Percentiles rank a stretch among this genome's conserved stretches.
Conservation (phyloP, 2,888 invertebrate genomes). For the Synanthedon myopaeformis region DNA sequence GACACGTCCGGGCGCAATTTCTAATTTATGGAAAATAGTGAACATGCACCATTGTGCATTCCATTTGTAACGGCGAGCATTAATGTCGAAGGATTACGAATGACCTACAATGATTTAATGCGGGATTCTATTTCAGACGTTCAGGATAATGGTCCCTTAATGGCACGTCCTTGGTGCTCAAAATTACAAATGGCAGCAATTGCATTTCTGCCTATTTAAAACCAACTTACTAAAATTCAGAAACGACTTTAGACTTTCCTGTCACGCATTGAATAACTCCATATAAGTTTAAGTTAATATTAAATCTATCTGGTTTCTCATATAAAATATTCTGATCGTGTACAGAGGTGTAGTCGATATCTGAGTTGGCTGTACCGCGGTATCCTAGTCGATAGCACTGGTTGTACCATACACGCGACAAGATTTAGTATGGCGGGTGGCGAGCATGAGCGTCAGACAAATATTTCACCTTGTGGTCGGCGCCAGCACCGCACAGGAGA, state of each 20-base stretch:
- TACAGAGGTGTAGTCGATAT: conserved; percentile 31
- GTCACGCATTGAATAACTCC: too few relatives aligned
- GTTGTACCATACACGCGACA: conserved; percentile 41
- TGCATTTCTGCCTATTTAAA: conserved; percentile 39
- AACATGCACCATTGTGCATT: conserved; percentile 18
- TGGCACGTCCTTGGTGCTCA: conserved; percentile 43
- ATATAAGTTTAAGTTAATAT: too few relatives aligned
- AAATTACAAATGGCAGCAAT: conserved; percentile 56
- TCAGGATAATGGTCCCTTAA: conserved; percentile 49
- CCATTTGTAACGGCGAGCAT: conserved; percentile 13
- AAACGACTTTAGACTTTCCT: too few relatives aligned
- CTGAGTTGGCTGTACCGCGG: conserved; percentile 18
- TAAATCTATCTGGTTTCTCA: too few relatives aligned
- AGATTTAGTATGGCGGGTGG: conserved; percentile 44
- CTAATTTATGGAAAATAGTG: conserved; percentile 5
- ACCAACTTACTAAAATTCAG: conserved; percentile 26
- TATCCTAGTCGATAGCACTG: conserved; percentile 23
- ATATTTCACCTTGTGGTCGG: conserved; percentile 53
- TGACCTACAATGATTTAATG: conserved; percentile 38
- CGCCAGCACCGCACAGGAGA: conserved; percentile 23
- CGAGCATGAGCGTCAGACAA: conserved; percentile 37
- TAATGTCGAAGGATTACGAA: conserved; percentile 17
- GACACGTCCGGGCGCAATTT: background rate
- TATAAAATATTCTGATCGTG: conserved; percentile 7
- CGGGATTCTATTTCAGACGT: conserved; percentile 23